Conservation (phyloP, 2,797 vertebrate species). For the Meriones psammophilus region DNA sequence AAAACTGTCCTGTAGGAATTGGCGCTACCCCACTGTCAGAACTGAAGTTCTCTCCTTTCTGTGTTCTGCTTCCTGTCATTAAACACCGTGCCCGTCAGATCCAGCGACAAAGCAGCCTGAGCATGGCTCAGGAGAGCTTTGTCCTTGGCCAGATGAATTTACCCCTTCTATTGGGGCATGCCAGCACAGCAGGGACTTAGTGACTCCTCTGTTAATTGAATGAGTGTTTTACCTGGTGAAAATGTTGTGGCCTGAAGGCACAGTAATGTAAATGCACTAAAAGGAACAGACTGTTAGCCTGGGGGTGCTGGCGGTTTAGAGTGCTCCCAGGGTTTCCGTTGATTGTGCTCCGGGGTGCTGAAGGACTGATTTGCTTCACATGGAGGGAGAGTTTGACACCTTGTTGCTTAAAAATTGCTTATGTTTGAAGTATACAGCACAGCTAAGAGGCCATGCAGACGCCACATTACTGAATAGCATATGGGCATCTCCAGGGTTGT, state of each 20-base stretch:
- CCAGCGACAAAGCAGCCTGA: neutral
- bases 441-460: conserved; percentile 78
- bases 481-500: conserved; percentile 80
- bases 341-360: conserved; percentile 55
- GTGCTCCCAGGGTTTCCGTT: conserved; percentile 40
- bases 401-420: conserved; percentile 83
- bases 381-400: conserved; percentile 75
- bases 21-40: neutral
- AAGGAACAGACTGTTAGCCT: conserved; percentile 36
- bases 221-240: conserved; percentile 48
- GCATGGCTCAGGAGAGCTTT: neutral
- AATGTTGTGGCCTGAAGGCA: conserved; percentile 44
- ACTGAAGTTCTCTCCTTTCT: neutral
- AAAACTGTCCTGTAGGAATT: neutral
- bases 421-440: conserved; percentile 71
- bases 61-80: neutral
- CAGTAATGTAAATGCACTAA: conserved; percentile 47
- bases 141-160: neutral
- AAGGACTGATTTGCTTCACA: conserved; percentile 65
- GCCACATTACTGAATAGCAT: conserved; percentile 78
- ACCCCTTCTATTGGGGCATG: neutral
- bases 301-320: neutral
- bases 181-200: neutral
- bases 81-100: neutral
- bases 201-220: conserved; percentile 48